These are phyloP conservation scores for Eristalis pertinax DNA, from an alignment of 2,888 invertebrate species.

Conservation along the genomic window DNA sequence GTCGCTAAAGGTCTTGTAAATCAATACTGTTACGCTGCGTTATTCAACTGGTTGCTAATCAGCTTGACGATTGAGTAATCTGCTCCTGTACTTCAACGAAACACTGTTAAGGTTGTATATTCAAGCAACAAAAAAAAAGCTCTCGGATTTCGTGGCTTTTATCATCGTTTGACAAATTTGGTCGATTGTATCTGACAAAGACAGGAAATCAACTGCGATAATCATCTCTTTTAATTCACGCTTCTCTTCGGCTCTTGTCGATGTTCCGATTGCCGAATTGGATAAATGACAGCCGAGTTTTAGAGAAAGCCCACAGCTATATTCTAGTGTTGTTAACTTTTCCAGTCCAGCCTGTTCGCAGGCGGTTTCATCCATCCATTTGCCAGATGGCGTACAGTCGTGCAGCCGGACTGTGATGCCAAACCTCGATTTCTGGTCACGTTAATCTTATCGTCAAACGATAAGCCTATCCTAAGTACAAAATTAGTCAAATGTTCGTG, in stretches of 20 bases:
- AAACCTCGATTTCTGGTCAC: not conserved
- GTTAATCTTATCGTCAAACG: not conserved
- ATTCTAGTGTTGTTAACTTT: not conserved
- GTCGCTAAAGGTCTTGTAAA: not conserved
- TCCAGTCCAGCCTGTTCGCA: not conserved
- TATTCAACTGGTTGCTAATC: not conserved
- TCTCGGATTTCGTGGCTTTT: not conserved
- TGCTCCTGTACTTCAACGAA: not conserved
- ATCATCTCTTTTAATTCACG: not conserved
- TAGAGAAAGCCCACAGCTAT: too few relatives aligned
- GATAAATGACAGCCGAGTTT: not conserved
- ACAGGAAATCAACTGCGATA: too few relatives aligned
- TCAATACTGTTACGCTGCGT: not conserved
- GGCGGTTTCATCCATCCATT: not conserved
- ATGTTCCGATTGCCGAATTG: too few relatives aligned
- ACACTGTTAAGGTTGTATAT: not conserved
- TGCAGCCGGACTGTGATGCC: not conserved
- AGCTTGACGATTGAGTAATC: not conserved
- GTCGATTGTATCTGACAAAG: too few relatives aligned
- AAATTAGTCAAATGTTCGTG: too few relatives aligned
- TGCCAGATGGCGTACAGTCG: not conserved
- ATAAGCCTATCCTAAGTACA: not conserved
- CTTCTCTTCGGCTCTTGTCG: too few relatives aligned
- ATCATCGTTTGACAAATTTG: too few relatives aligned
- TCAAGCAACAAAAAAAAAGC: not conserved